Evolutionary conservation across 2,797 vertebrate genomes (phyloP), one percentile per base, ranked within the genome.

Genomic region (Mareca strepera): DNA sequence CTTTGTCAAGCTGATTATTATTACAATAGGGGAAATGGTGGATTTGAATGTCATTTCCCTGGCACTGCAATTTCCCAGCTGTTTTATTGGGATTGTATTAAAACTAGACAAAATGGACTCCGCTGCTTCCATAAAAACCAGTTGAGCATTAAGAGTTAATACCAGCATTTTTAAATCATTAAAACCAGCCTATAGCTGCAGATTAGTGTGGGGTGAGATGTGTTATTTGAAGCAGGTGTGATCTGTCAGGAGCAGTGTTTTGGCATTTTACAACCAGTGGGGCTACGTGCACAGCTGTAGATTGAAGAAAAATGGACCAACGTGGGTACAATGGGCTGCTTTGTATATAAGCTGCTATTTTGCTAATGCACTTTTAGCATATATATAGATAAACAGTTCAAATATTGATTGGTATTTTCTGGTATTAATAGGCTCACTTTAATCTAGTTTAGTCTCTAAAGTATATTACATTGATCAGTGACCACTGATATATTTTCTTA

Each of bases 71-170:
- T 98, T 98, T 98, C 96, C 97, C 97, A 97, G 93, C 94, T 97
- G 96, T 96, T 98, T 98, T 98, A 98, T 97, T 97, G 78, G 96
- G 94, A 89, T 96, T 92, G 95, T 98, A 97, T 98, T 97, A 97
- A 98, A 98, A 97, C 75, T 88, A 96, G 95, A 94, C 96, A 96
- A 97, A 98, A 98, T 97, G 97, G 96, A 97, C 94, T 97, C 96
- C 91, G 95, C 94, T 96, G 70, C 89, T 95, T 98, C 97, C 95
- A 97, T 98, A 97, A 98, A 98, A 97, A 91, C 84, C 91, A 97
- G 96, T 96, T 95, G 97, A 97, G 94, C 94, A 96, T 93, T 96
- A 96, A 97, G 97, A 98, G 97, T 98, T 98, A 97, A 98, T 97
- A 92, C 94, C 91, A 96, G 88, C 78, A 80, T 95, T 89, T 82